Evolutionary conservation across 2,797 vertebrate genomes (phyloP).

Genomic region (Sebastes cheni): DNA sequence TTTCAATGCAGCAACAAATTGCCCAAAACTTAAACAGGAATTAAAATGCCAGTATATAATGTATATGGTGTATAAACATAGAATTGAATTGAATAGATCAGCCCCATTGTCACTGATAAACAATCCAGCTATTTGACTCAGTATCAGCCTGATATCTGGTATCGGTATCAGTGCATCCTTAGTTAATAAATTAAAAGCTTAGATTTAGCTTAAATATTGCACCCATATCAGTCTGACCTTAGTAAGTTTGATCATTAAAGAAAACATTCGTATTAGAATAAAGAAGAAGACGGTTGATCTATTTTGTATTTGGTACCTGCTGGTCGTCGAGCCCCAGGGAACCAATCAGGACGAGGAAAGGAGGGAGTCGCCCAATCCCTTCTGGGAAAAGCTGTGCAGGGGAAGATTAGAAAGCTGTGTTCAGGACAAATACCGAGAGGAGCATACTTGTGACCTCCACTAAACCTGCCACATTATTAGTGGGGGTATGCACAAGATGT

Average conservation of each 20-base stretch:
- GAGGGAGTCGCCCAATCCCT: slow-evolving; percentile 80
- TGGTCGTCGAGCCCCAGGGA: slow-evolving; percentile 76
- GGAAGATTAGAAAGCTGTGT: slow-evolving; percentile 71
- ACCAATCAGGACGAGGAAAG: slow-evolving; percentile 79
- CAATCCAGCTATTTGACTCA: too few species aligned
- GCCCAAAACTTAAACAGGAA: too few species aligned
- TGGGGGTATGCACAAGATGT: slow-evolving; percentile 60
- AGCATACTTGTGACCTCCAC: slow-evolving; percentile 65
- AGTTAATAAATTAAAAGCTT: not conserved
- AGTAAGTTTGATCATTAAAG: not conserved
- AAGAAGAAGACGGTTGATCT: not conserved
- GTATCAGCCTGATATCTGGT: too few species aligned
- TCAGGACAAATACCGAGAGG: slow-evolving; percentile 58
- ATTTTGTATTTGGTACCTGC: slow-evolving; percentile 77
- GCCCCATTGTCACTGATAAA: too few species aligned
- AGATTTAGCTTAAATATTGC: not conserved
- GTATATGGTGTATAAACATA: too few species aligned
- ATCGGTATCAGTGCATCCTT: too few species aligned
- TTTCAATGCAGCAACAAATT: too few species aligned
- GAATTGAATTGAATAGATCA: too few species aligned
- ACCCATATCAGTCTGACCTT: not conserved
- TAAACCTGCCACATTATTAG: slow-evolving; percentile 43
- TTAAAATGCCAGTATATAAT: too few species aligned
- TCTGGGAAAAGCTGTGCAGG: slow-evolving; percentile 79
- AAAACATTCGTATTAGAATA: not conserved